Evolutionary conservation across 2,113 vertebrate genomes (phyloP), one percentile per base, ranked within the genome.

Genomic region (Beaufortia kweichowensis): DNA sequence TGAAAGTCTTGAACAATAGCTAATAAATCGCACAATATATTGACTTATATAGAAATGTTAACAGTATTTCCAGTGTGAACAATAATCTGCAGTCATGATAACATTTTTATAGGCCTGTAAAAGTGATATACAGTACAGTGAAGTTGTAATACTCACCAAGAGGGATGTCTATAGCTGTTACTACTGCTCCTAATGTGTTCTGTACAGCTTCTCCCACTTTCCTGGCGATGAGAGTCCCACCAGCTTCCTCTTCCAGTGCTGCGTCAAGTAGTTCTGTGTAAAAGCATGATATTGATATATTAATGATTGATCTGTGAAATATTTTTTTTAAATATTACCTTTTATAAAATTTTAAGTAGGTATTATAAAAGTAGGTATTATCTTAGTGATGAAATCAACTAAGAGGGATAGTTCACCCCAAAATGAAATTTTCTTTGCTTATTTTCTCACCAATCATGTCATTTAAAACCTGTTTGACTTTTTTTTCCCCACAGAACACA

Each of bases 161-260:
- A 77, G 97, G 97, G 91, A 98, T 96, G 91, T 99, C 96, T 21
- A 98, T 98, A 74, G 96, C 96, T 53, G 95, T 98, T 65, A 94
- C 96, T 57, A 99, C 96, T 0, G 95, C 97, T 81, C 96, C 97
- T 31, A 99, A 85, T 0, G 97, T 99, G 89, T 93, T 99, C 90
- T 98, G 97, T 69, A 99, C 97, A 2, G 94, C 97, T 78, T 99
- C 97, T 2, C 97, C 97, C 19, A 99, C 96, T 85, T 95, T 98
- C 85, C 97, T 93, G 76, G 96, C 96, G 19, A 99, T 98, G 85
- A 99, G 89, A 0, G 96, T 97, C 3, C 95, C 93, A 0, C 95
- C 94, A 88, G 98, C 96, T 9, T 99, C 97, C 10, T 98, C 97
- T 43, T 93, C 93, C 86, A 89, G 60, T 2, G 93, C 94, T 12